Base-by-base conservation (phyloP, 2,888 invertebrate species). In the Pterostichus niger region DNA sequence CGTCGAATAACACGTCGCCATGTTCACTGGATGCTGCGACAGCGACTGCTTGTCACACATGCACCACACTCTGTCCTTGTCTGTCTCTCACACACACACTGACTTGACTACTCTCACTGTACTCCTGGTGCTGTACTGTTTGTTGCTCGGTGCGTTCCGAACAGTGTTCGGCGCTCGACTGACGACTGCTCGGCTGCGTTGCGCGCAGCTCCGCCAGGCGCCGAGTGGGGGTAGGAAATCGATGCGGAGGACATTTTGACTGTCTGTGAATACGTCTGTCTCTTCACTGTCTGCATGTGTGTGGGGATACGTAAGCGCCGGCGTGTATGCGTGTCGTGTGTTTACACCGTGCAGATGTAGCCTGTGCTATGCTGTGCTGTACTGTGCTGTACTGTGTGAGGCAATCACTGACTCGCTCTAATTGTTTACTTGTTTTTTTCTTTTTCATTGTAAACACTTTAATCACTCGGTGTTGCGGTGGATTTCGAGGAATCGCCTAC, bases 141-240 rank as follows among this genome's bases (percentile, higher is more conserved):
- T 54, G 52, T 40, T 56, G 73, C 56, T 81, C 44, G 46, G 15
- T 73, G 86, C 86, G 64, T 85, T 87, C 86, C 86, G 87, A 87
- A 87, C 88, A 87, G 84, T 85, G 86, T 84, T 88, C 89, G 87
- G 88, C 86, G 87, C 88, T 88, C 88, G 88, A 89, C 88, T 89
- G 88, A 87, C 84, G 71, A 61, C 77, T 54, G 15, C n/a, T 83
- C 82, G 83, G 83, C 71, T 84, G 84, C 82, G 75, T 82, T 52
- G 59, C 61, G 80, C 84, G 71, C 83, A 75, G 54, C 71, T 73
- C n/a, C 84, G 77, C 82, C 75, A 52, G 52, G 9, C n/a, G 17
- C 44, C n/a, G 87, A 87, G 90, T 89, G 89, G 90, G 90, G 89
- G 89, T 89, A 90, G 89, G 90, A 90, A 90, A 90, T 90, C 90